phyloP scores from a whole-genome alignment of 1,140 invertebrate species.

The Trichonephila clavata region DNA sequence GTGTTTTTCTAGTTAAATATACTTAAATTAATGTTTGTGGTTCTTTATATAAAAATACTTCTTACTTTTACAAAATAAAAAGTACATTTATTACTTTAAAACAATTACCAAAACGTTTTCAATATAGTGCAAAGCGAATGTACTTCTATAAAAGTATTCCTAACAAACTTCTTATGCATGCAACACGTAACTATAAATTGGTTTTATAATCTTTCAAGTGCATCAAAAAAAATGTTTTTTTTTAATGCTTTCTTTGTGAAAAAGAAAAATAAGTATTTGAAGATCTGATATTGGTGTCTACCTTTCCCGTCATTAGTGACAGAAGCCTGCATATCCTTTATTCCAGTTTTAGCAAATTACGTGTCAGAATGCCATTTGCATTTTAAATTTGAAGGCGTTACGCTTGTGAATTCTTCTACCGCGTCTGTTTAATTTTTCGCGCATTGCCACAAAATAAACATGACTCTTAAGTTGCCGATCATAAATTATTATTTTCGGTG shows the following conservation, averaged over 20 bases:
- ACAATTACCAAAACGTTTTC: too few relatives aligned
- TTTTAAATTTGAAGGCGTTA: slow-evolving; percentile 14
- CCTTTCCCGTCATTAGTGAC: background rate
- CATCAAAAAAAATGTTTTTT: too few relatives aligned
- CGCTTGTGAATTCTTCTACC: background rate
- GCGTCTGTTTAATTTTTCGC: background rate
- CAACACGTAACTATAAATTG: too few relatives aligned
- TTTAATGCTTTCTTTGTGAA: background rate
- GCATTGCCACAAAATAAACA: background rate
- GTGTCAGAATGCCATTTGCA: slow-evolving; percentile 7
- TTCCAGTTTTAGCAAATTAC: background rate
- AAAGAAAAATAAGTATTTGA: background rate
- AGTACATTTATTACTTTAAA: too few relatives aligned
- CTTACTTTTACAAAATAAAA: too few relatives aligned
- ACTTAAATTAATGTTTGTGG: too few relatives aligned
- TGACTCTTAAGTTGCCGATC: background rate
- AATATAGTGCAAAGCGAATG: too few relatives aligned
- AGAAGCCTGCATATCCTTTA: background rate
- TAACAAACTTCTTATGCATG: too few relatives aligned
- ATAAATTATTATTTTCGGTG: background rate
- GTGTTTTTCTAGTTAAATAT: too few relatives aligned
- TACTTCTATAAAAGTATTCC: too few relatives aligned
- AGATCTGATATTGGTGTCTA: background rate
- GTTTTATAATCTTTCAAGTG: too few relatives aligned
- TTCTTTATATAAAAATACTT: too few relatives aligned